These are phyloP conservation scores for roundworm (Caenorhabditis elegans) DNA, from an alignment of 1,140 invertebrate genomes.

Conservation along the genomic window DNA sequence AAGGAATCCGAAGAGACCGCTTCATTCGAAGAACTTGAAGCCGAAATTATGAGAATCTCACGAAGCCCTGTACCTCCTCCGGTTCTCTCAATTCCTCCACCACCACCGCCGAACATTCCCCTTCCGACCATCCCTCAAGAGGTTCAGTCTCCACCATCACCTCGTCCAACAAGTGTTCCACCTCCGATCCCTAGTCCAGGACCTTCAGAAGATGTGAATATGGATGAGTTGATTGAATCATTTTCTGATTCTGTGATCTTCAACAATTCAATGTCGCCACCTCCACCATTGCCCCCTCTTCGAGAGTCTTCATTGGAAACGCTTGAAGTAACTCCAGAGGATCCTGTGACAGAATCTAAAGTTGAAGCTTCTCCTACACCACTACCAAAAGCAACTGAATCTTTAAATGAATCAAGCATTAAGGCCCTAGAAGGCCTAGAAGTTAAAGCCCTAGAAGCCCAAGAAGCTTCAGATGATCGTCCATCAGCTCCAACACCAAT, in stretches of 20 bases:
- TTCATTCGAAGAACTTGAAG: constrained; percentile 11
- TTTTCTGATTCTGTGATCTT: background rate
- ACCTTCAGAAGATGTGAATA: constrained; percentile 13
- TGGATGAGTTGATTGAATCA: constrained; percentile 7
- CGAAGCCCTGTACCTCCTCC: background rate
- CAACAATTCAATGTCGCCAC: background rate
- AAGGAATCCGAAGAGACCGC: constrained; percentile 4
- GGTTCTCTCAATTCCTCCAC: background rate
- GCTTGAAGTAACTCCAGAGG: background rate
- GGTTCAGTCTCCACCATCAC: background rate
- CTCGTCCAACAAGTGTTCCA: background rate
- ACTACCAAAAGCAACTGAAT: background rate
- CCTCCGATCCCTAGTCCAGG: constrained; percentile 11
- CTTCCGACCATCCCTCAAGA: background rate
- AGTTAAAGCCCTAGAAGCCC: too few relatives aligned
- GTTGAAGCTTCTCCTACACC: background rate
- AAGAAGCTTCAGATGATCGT: background rate
- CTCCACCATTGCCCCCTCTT: constrained; percentile 1
- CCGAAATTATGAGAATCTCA: constrained; percentile 18
- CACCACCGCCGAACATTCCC: background rate
- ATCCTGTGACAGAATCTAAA: background rate
- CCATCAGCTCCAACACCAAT: background rate
- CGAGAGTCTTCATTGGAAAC: constrained; percentile 6
- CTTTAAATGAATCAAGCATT: background rate
- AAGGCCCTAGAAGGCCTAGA: too few relatives aligned